phyloP scores from a whole-genome alignment of 2,113 vertebrate species.

The Uropsilus gracilis region DNA sequence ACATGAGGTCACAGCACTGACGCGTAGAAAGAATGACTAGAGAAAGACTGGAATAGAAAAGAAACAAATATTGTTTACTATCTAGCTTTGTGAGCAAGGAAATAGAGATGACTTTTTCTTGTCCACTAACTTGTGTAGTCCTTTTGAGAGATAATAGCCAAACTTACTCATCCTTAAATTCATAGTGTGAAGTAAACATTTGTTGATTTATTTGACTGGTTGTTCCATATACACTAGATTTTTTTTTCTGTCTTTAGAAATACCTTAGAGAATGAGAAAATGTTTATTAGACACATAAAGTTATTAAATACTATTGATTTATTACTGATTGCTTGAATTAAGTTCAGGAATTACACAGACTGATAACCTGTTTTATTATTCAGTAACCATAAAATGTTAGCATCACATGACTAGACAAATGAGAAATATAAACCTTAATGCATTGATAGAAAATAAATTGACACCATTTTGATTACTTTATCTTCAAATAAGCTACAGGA shows the following conservation, averaged over 20 bases:
- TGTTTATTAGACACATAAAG: background rate
- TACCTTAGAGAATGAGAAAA: constrained; percentile 30
- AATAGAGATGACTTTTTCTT: background rate
- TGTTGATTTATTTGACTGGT: background rate
- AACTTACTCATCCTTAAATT: constrained; percentile 11
- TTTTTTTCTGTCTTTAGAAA: background rate
- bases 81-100: background rate
- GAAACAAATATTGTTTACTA: background rate
- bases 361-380: background rate
- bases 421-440: constrained; percentile 21
- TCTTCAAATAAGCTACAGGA: constrained; percentile 35
- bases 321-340: constrained; percentile 23
- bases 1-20: background rate
- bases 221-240: background rate
- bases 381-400: background rate
- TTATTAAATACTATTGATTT: background rate
- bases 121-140: background rate
- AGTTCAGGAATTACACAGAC: constrained; percentile 41
- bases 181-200: background rate
- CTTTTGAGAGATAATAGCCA: constrained; percentile 5
- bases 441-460: background rate
- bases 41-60: background rate
- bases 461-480: background rate
- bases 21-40: background rate
- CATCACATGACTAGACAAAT: background rate